Base-by-base conservation (phyloP, 2,888 invertebrate genomes). In the Aphidoletes aphidimyza region DNA sequence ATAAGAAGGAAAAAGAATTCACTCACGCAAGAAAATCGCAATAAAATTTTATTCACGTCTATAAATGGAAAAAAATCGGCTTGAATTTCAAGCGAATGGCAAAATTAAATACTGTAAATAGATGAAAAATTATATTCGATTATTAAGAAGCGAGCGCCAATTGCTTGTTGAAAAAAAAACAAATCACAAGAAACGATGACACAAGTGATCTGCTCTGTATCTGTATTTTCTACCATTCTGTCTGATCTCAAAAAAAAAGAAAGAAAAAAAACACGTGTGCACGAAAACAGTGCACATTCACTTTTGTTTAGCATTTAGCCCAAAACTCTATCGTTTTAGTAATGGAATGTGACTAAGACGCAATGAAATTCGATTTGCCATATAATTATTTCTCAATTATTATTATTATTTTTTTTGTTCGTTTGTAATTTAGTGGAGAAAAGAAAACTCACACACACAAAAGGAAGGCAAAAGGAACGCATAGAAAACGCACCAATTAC, bases 11-110 rank as follows among this genome's bases (percentile, higher is more conserved):
- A 14, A 54, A 30, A 69, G 0, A 30, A 69, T 11, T 69, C 54
- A 54, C 26, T 54, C 22, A 34, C 69, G 5, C 69, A n/a, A 14
- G 30, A 14, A 69, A 69, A 69, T 69, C 69, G 69, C 69, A 69
- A 69, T 69, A 69, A 69, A 69, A 69, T 69, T n/a, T 69, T 69
- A 69, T 69, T 69, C 69, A 69, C 69, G 69, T 69, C 69, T 69
- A 69, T 69, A 69, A 26, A 30, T 30, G 26, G 69, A 69, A 26
- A 30, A 30, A 14, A 11, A 30, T n/a, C n/a, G n/a, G n/a, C n/a
- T n/a, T n/a, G 17, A 26, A 54, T 22, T 30, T 69, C 6, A 54
- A 54, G 2, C 5, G 22, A 54, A 2, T 22, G 8, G 3, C 22
- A 54, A 54, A 22, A 54, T 54, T 22, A 22, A 22, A 54, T 54